These are phyloP conservation scores for Chymomyza costata DNA, from an alignment of 1,140 invertebrate genomes.

Conservation along the genomic window DNA sequence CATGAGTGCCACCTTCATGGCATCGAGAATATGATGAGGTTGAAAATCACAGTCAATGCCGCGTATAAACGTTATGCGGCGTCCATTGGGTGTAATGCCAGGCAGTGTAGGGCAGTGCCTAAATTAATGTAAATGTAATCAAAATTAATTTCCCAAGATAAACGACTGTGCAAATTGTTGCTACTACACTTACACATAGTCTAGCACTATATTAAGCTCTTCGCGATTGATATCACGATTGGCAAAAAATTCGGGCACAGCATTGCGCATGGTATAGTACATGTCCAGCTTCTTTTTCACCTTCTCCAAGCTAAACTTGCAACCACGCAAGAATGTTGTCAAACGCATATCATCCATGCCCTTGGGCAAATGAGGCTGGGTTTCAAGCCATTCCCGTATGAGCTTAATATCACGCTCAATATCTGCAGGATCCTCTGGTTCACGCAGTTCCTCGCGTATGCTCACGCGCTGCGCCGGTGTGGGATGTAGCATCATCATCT, in stretches of 20 bases:
- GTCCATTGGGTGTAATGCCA: slow-evolving; percentile 85
- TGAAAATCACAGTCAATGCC: slow-evolving; percentile 79
- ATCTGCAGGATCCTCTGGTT: slow-evolving; percentile 79
- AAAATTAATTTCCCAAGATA: not conserved
- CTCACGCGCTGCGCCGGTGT: slow-evolving; percentile 82
- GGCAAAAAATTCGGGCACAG: slow-evolving; percentile 88
- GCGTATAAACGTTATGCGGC: slow-evolving; percentile 84
- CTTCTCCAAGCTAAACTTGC: slow-evolving; percentile 89
- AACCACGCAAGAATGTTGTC: slow-evolving; percentile 86
- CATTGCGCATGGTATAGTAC: slow-evolving; percentile 86
- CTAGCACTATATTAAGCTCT: slow-evolving; percentile 83
- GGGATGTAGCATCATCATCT: slow-evolving; percentile 86
- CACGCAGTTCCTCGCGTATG: slow-evolving; percentile 86
- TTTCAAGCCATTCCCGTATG: slow-evolving; percentile 83
- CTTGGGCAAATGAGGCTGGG: slow-evolving; percentile 83
- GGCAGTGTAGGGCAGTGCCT: slow-evolving; percentile 86
- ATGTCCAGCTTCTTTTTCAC: slow-evolving; percentile 88
- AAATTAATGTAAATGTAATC: slow-evolving; percentile 25
- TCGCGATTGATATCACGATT: slow-evolving; percentile 84
- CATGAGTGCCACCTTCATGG: slow-evolving; percentile 88
- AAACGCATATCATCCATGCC: slow-evolving; percentile 83
- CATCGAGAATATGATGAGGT: slow-evolving; percentile 79
- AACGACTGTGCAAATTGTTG: not conserved
- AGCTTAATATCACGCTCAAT: slow-evolving; percentile 80
- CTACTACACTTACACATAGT: slow-evolving; percentile 80